Evolutionary conservation across 1,140 invertebrate species (phyloP).

Genomic region (Zaprionus ghesquierei): DNA sequence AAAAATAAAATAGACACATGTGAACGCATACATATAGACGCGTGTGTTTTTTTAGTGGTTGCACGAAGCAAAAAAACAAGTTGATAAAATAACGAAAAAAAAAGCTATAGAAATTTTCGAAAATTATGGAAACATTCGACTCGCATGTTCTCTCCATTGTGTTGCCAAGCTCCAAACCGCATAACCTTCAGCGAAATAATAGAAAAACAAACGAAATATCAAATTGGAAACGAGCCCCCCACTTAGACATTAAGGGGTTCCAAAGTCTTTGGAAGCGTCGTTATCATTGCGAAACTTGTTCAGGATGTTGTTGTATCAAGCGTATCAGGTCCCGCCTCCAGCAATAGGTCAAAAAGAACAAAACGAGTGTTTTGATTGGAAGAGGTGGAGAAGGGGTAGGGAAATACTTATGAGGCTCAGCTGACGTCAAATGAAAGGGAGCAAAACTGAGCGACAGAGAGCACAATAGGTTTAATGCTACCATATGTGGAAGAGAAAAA

Average conservation of each 20-base stretch:
- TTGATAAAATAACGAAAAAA: slow-evolving; percentile 58
- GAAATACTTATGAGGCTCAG: background rate
- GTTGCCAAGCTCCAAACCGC: slow-evolving; percentile 28
- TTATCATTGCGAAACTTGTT: slow-evolving; percentile 28
- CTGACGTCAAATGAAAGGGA: background rate
- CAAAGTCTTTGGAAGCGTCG: slow-evolving; percentile 3
- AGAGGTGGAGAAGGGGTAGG: background rate
- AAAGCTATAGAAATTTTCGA: slow-evolving; percentile 23
- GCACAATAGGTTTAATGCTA: too few relatives aligned
- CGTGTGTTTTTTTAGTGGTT: slow-evolving; percentile 6
- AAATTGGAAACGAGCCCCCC: slow-evolving; percentile 27
- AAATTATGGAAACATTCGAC: slow-evolving; percentile 37
- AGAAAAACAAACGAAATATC: background rate
- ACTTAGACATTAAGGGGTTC: slow-evolving; percentile 2
- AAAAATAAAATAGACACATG: slow-evolving; percentile 70
- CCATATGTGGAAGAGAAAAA: background rate
- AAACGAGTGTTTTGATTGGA: background rate
- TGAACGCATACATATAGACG: slow-evolving; percentile 1
- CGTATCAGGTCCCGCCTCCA: slow-evolving; percentile 20
- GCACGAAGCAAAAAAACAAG: slow-evolving; percentile 56
- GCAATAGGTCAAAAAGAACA: slow-evolving; percentile 33
- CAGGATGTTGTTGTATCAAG: slow-evolving; percentile 33
- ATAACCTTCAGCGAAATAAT: slow-evolving; percentile 26
- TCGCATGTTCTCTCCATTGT: background rate
- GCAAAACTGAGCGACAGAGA: background rate